Percentiles rank a stretch among this genome's conserved stretches.
phyloP scores from a whole-genome alignment of 2,113 vertebrate genomes.

The Eurystomus gularis region DNA sequence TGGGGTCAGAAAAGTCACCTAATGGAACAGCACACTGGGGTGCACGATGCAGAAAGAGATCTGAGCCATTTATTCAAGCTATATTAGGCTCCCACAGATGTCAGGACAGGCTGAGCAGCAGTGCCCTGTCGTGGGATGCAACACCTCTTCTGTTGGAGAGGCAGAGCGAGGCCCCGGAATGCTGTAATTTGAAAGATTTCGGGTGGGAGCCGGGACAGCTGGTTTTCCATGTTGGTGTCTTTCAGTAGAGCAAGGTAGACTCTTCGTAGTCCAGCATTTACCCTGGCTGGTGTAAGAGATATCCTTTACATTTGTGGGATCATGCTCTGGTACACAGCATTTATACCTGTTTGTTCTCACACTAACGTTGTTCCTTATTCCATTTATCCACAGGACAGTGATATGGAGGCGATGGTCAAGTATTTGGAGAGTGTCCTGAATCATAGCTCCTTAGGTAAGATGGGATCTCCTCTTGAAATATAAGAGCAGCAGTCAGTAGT shows the following conservation, averaged over 20 bases:
- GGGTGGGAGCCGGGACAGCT: neutral
- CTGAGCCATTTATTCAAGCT: neutral
- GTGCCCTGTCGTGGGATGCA: neutral
- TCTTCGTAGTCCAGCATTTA: neutral
- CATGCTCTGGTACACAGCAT: neutral
- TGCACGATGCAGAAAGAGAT: neutral
- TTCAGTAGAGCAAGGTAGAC: neutral
- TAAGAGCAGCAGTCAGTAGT: neutral
- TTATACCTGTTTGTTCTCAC: neutral
- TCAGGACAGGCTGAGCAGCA: neutral
- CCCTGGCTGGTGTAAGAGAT: neutral
- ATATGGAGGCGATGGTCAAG: constrained; percentile 78
- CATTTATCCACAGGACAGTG: constrained; percentile 77
- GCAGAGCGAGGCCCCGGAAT: neutral
- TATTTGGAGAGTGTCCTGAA: constrained; percentile 81
- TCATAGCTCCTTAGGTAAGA: constrained; percentile 67
- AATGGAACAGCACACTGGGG: neutral
- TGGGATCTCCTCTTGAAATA: neutral
- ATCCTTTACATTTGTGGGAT: too few relatives aligned
- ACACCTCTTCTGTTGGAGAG: neutral
- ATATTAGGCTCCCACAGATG: neutral
- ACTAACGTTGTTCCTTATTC: neutral
- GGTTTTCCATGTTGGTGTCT: neutral
- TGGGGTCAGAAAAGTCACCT: neutral
- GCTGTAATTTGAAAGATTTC: neutral